A percentile compares a stretch with the other conserved stretches of the same genome.
phyloP scores from a whole-genome alignment of 2,113 vertebrate species.

The Cinclus cinclus region DNA sequence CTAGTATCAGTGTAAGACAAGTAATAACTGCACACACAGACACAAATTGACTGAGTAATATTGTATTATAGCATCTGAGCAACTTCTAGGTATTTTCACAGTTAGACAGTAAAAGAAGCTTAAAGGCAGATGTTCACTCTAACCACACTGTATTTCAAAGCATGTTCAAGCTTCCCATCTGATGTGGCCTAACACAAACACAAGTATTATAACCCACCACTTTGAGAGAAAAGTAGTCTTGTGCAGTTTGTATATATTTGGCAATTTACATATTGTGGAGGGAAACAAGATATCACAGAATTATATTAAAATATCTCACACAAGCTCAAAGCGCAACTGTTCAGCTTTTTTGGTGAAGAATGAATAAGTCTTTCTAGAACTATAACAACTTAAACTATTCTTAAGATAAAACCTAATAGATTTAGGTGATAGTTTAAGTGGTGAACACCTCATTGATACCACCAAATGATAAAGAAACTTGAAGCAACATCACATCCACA shows the following conservation, averaged over 20 bases:
- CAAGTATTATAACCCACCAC: neutral
- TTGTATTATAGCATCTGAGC: neutral
- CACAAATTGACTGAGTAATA: neutral
- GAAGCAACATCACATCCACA: neutral
- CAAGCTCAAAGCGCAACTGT: neutral
- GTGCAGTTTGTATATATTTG: neutral
- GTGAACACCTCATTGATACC: neutral
- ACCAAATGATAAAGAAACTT: neutral
- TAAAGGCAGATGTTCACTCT: neutral
- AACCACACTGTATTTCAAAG: neutral
- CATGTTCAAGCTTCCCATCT: neutral
- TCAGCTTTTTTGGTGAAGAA: neutral
- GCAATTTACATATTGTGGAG: neutral
- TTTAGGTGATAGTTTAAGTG: neutral
- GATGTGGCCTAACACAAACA: neutral
- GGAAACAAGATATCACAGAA: neutral
- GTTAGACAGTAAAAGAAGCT: neutral
- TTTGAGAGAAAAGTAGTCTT: neutral
- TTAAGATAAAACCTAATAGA: neutral
- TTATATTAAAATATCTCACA: neutral
- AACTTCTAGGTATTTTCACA: neutral
- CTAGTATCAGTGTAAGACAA: neutral
- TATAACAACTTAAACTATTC: neutral
- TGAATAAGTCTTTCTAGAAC: neutral
- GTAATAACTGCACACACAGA: neutral